phyloP scores from a whole-genome alignment of 2,888 invertebrate genomes.

The Thereva nobilitata region DNA sequence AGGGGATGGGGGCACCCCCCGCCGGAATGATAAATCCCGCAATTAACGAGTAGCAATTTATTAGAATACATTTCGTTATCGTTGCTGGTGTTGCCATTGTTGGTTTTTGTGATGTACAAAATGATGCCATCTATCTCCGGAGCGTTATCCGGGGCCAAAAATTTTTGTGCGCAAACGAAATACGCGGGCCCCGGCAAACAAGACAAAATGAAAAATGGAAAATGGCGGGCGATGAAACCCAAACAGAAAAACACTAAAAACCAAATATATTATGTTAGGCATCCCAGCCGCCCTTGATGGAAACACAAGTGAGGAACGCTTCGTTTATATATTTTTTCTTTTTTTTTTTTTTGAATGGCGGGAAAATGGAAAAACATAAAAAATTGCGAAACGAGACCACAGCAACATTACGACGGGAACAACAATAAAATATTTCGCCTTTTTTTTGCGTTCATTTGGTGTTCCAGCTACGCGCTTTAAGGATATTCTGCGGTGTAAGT shows the following conservation, averaged over 20 bases:
- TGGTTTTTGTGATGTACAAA: conserved; percentile 27
- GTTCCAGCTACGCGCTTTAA: too few species aligned
- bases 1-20: conserved; percentile 1
- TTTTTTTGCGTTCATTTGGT: too few species aligned
- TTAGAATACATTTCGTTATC: conserved; percentile 28
- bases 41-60: conserved; percentile 30
- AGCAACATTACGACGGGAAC: too few species aligned
- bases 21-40: conserved; percentile 25
- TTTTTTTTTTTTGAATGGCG: too few species aligned
- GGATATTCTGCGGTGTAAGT: too few species aligned
- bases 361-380: too few species aligned
- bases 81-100: conserved; percentile 26
- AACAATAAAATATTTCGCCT: too few species aligned
- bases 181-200: conserved; percentile 19
- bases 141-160: conserved; percentile 24
- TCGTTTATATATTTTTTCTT: too few species aligned
- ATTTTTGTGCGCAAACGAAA: conserved; percentile 22
- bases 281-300: neutral
- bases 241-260: neutral
- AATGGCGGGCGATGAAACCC: conserved; percentile 17
- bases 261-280: conserved; percentile 26
- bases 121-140: conserved; percentile 31
- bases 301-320: neutral
- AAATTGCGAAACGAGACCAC: too few species aligned
- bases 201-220: conserved; percentile 26